Evolutionary conservation across 2,888 invertebrate species (phyloP).

Genomic region (Tetranychus piercei): DNA sequence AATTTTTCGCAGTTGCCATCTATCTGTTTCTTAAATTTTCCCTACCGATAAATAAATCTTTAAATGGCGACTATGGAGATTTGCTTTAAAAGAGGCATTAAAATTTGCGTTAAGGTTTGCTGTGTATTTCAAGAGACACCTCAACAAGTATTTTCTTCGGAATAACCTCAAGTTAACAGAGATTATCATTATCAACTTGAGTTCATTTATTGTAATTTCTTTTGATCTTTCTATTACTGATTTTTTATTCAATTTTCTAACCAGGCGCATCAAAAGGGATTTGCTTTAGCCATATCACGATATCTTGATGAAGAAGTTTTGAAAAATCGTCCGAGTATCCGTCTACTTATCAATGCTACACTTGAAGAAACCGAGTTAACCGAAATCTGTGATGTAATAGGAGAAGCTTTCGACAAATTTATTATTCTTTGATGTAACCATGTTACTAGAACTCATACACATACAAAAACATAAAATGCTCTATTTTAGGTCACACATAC

Average conservation of each 20-base stretch:
- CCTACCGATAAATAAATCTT: too few relatives aligned
- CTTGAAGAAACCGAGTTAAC: conserved; percentile 45
- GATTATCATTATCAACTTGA: too few relatives aligned
- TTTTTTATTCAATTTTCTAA: neutral
- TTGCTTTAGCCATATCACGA: conserved; percentile 50
- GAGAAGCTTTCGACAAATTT: conserved; percentile 16
- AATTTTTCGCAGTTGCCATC: neutral
- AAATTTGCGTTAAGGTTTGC: neutral
- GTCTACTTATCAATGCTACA: conserved; percentile 48
- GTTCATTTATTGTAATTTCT: neutral
- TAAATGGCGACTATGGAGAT: too few relatives aligned
- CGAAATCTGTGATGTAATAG: conserved; percentile 6
- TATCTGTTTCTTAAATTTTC: too few relatives aligned
- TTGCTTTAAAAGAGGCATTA: too few relatives aligned
- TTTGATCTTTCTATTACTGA: neutral
- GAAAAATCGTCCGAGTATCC: conserved; percentile 50
- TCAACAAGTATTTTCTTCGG: too few relatives aligned
- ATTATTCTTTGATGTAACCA: neutral
- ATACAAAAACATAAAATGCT: neutral
- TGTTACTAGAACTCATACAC: too few relatives aligned
- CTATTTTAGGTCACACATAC: neutral
- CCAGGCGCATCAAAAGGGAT: conserved; percentile 22
- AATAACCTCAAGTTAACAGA: too few relatives aligned
- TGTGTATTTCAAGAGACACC: neutral
- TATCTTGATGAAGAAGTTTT: conserved; percentile 50